Evolutionary conservation across 2,888 invertebrate species (phyloP).

Genomic region (Scaeva pyrastri): DNA sequence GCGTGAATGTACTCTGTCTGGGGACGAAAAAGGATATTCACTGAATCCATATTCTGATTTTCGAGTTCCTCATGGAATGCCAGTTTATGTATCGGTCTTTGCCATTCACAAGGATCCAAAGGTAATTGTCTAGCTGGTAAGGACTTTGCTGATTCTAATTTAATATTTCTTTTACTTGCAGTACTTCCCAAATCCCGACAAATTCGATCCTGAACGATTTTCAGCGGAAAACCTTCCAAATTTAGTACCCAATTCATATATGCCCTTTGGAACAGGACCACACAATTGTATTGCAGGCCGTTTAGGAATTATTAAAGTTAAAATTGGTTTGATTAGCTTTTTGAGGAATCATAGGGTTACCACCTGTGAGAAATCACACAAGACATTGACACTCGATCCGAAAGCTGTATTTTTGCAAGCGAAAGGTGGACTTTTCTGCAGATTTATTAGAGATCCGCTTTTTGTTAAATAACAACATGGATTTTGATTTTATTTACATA

Average conservation of each 20-base stretch:
- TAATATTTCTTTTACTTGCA: slow-evolving; percentile 1
- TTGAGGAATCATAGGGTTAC: slow-evolving; percentile 72
- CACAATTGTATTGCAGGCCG: slow-evolving; percentile 78
- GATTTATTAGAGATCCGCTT: slow-evolving; percentile 43
- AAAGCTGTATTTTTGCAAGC: slow-evolving; percentile 72
- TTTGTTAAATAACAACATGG: neutral
- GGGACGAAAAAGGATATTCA: slow-evolving; percentile 42
- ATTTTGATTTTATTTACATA: too few species aligned
- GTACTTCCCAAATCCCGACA: slow-evolving; percentile 77
- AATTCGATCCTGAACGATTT: slow-evolving; percentile 79
- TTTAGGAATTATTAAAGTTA: slow-evolving; percentile 73
- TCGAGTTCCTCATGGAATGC: slow-evolving; percentile 73
- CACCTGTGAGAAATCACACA: slow-evolving; percentile 28
- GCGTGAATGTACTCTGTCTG: slow-evolving; percentile 51
- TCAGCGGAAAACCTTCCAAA: slow-evolving; percentile 76
- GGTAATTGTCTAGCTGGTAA: neutral
- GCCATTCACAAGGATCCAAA: slow-evolving; percentile 72
- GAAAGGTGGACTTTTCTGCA: slow-evolving; percentile 68
- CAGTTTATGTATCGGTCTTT: slow-evolving; percentile 68
- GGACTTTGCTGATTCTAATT: neutral
- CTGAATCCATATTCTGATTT: slow-evolving; percentile 46
- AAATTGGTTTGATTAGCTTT: slow-evolving; percentile 74
- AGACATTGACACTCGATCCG: slow-evolving; percentile 58
- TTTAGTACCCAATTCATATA: slow-evolving; percentile 74
- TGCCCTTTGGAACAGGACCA: slow-evolving; percentile 78